phyloP scores from a whole-genome alignment of 2,113 vertebrate species.

The Heterotis niloticus region DNA sequence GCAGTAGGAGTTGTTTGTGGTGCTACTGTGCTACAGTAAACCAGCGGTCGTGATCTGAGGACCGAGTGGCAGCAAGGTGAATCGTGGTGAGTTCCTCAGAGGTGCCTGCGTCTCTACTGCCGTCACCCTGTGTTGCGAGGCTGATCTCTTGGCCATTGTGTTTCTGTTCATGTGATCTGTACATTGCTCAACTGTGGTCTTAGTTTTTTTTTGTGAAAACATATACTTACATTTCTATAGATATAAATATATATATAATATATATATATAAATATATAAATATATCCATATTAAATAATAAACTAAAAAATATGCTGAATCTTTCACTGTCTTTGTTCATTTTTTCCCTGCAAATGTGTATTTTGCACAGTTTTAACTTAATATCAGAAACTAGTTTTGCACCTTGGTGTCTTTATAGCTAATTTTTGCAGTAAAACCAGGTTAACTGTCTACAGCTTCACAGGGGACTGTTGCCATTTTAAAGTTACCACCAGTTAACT shows the following conservation, averaged over 20 bases:
- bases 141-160: conserved; percentile 13
- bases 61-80: neutral
- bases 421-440: too few relatives aligned
- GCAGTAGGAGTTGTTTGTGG: too few relatives aligned
- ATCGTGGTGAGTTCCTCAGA: neutral
- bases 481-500: too few relatives aligned
- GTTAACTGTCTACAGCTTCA: too few relatives aligned
- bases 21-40: too few relatives aligned
- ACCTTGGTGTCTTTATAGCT: too few relatives aligned
- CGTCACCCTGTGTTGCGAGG: conserved; percentile 39
- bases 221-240: conserved; percentile 54
- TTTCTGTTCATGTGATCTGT: conserved; percentile 45
- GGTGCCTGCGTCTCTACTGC: neutral
- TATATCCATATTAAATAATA: conserved; percentile 52
- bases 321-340: neutral
- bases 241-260: too few relatives aligned
- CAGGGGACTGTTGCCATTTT: too few relatives aligned
- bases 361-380: neutral
- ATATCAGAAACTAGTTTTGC: too few relatives aligned
- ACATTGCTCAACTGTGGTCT: conserved; percentile 46
- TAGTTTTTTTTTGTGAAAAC: conserved; percentile 52
- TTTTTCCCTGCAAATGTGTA: neutral
- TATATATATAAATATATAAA: conserved; percentile 48
- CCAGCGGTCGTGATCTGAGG: neutral
- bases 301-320: conserved; percentile 47